phyloP scores from a whole-genome alignment of 1,140 invertebrate species.

The Himalopsyche phryganea region DNA sequence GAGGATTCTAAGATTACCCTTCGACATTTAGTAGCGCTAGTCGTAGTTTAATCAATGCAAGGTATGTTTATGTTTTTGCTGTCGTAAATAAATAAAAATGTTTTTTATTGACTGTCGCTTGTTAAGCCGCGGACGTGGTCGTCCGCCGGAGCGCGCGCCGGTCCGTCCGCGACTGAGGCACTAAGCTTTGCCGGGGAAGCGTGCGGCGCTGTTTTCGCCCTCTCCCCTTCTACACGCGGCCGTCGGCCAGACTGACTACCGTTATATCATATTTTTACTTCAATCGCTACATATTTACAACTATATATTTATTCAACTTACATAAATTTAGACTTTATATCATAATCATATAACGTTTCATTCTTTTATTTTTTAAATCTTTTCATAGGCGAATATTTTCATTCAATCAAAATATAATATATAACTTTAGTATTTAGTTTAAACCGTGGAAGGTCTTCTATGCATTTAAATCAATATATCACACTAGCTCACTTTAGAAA shows the following conservation, averaged over 20 bases:
- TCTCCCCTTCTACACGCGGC: slow-evolving; percentile 18
- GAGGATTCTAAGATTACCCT: too few species aligned
- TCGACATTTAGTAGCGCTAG: background rate
- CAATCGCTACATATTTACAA: slow-evolving; percentile 34
- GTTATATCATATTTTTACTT: slow-evolving; percentile 18
- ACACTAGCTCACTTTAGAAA: slow-evolving; percentile 36
- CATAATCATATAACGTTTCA: slow-evolving; percentile 33
- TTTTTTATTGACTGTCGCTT: slow-evolving; percentile 27
- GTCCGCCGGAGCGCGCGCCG: background rate
- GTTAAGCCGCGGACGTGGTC: slow-evolving; percentile 7
- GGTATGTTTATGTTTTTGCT: slow-evolving; percentile 9
- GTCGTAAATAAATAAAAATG: slow-evolving; percentile 5
- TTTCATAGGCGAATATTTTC: slow-evolving; percentile 33
- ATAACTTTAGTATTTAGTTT: slow-evolving; percentile 31
- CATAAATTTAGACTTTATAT: slow-evolving; percentile 35
- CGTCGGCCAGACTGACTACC: slow-evolving; percentile 30
- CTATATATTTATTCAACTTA: slow-evolving; percentile 35
- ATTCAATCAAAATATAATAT: slow-evolving; percentile 34
- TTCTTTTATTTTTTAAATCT: slow-evolving; percentile 31
- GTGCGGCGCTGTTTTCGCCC: background rate
- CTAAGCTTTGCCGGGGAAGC: slow-evolving; percentile 26
- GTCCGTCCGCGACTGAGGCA: slow-evolving; percentile 25
- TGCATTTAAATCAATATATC: slow-evolving; percentile 35
- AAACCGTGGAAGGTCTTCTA: slow-evolving; percentile 31
- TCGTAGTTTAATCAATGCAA: slow-evolving; percentile 24